A percentile compares a stretch with the other conserved stretches of the same genome.
These are phyloP conservation scores for Ceyx melanurus DNA, from an alignment of 2,113 vertebrate species.

Conservation along the genomic window DNA sequence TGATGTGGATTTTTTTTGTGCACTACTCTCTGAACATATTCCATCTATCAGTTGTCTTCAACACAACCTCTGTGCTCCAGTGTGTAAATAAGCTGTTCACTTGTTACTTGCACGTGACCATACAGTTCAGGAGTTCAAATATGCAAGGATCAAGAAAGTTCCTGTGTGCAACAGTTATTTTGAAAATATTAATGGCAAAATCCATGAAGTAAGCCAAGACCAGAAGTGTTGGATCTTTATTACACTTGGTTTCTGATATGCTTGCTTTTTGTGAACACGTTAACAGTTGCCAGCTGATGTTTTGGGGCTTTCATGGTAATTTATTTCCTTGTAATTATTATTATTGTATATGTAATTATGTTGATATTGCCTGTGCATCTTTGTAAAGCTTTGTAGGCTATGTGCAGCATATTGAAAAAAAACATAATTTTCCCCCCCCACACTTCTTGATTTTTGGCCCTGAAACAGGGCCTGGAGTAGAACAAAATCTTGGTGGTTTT, in stretches of 20 bases:
- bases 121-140: not conserved
- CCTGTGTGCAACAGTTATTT: not conserved
- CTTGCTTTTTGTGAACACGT: not conserved
- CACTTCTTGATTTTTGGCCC: not conserved
- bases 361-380: not conserved
- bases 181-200: not conserved
- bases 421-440: rapidly evolving
- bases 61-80: not conserved
- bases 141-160: not conserved
- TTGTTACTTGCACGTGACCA: not conserved
- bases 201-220: not conserved
- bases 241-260: rapidly evolving
- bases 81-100: not conserved
- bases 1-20: not conserved
- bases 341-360: too few relatives aligned
- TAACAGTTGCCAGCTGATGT: not conserved
- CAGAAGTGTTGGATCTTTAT: not conserved
- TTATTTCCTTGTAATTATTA: not conserved
- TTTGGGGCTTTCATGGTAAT: not conserved
- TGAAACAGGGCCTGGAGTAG: not conserved
- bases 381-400: not conserved
- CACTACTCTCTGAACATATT: not conserved
- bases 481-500: not conserved
- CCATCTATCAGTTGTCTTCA: not conserved
- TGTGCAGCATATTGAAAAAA: not conserved